Conservation (phyloP, 2,113 vertebrate species). For the Salvelinus fontinalis region DNA sequence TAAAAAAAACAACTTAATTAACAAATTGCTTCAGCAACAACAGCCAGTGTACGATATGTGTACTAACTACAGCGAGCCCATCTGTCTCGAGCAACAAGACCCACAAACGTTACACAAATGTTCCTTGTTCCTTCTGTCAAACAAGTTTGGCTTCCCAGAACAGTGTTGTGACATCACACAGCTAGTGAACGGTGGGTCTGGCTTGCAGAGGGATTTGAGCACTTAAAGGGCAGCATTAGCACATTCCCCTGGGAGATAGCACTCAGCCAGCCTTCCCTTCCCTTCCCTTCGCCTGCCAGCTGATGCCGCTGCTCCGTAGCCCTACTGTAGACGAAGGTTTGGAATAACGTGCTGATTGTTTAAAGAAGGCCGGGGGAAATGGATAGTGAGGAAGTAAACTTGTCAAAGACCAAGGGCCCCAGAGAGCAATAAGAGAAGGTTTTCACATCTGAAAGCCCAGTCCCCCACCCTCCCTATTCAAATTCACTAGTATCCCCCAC, state of each 20-base stretch:
- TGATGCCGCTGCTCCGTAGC: slow-evolving; percentile 11
- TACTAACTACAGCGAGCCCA: slow-evolving; percentile 6
- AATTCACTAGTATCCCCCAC: slow-evolving; percentile 42
- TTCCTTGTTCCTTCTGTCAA: not conserved
- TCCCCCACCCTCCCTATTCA: slow-evolving; percentile 4
- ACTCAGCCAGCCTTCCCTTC: slow-evolving; percentile 15
- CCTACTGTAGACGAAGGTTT: not conserved
- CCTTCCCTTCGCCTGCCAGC: not conserved
- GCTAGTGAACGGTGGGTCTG: not conserved
- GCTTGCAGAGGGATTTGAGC: slow-evolving; percentile 26
- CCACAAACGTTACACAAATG: not conserved
- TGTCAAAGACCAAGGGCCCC: slow-evolving; percentile 47
- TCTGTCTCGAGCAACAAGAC: slow-evolving; percentile 21
- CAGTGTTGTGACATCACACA: slow-evolving; percentile 4
- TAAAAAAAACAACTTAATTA: slow-evolving; percentile 23
- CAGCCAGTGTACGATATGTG: not conserved
- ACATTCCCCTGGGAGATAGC: slow-evolving; percentile 5
- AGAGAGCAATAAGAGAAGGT: slow-evolving; percentile 54
- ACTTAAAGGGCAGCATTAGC: slow-evolving; percentile 18
- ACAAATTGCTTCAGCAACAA: slow-evolving; percentile 33
- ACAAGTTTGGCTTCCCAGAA: not conserved
- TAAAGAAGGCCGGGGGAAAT: slow-evolving; percentile 41
- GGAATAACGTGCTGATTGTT: slow-evolving; percentile 38
- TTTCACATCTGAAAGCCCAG: slow-evolving; percentile 54
- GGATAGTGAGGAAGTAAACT: slow-evolving; percentile 52